Percentiles rank a stretch among this genome's conserved stretches.
Conservation (phyloP, 2,797 vertebrate genomes). For the Vultur gryphus region DNA sequence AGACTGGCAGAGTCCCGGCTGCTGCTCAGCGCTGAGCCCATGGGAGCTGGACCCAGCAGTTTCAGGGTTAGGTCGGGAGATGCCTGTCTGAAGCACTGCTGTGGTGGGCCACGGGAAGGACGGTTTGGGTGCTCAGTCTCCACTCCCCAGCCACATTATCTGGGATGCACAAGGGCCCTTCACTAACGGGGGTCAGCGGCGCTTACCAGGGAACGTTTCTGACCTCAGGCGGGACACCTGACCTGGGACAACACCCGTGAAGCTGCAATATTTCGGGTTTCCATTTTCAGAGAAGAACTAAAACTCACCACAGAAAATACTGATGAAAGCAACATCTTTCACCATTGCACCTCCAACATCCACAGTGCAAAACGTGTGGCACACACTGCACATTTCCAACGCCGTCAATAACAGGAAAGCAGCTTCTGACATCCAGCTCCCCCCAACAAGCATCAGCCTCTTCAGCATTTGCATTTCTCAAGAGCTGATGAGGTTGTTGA, state of each 20-base stretch:
- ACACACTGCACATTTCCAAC: neutral
- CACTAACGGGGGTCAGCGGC: neutral
- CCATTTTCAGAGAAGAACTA: neutral
- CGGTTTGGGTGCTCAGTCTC: fast-evolving
- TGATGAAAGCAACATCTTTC: neutral
- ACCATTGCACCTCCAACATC: neutral
- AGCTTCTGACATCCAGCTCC: neutral
- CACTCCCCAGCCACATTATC: fast-evolving
- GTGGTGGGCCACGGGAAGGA: neutral
- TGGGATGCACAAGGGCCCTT: neutral
- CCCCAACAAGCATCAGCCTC: neutral
- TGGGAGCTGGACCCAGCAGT: fast-evolving
- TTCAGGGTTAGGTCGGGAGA: neutral
- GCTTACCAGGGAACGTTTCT: neutral
- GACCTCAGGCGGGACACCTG: neutral
- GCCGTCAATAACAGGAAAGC: neutral
- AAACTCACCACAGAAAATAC: neutral
- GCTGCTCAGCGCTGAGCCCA: fast-evolving
- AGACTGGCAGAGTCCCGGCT: neutral
- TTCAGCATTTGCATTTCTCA: neutral
- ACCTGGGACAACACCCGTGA: fast-evolving
- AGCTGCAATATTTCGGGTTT: neutral
- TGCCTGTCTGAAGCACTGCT: neutral
- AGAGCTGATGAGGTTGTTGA: neutral
- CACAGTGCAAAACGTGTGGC: fast-evolving